Evolutionary conservation across 2,888 invertebrate genomes (phyloP), one percentile per base, ranked within the genome.

Genomic region (Tetragonisca angustula): DNA sequence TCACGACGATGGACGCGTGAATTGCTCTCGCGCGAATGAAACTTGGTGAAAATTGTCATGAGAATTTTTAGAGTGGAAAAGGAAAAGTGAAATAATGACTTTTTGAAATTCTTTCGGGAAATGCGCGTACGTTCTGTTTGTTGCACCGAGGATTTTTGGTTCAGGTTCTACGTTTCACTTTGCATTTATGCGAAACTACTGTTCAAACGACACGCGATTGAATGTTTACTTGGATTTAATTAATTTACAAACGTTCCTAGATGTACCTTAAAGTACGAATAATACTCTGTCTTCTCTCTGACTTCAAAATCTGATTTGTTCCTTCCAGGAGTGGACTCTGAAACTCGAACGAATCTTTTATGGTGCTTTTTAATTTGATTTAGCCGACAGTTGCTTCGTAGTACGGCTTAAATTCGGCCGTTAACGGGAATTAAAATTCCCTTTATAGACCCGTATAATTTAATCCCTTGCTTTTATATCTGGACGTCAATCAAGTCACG

Each of bases 361-460:
- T 61, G 17, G 50, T n/a, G 9, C 32, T 52, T 62, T 19, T 50
- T n/a, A 32, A n/a, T 73, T 64, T 32, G n/a, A 36, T 19, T 4
- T 2, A 32, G 32, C 52, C 52, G 27, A 69, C 32, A 52, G 32
- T 27, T 11, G 6, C 2, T 32, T 59, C 59, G 50, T 71, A 77
- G 59, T 43, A 59, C 43, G 68, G 19, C 19, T 64, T 19, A 64
- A 70, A 65, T 81, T 64, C 65, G n/a, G 13, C n/a, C 49, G 69
- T 79, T 70, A 59, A 4, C 64, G 56, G 15, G 81, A 69, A 74
- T 81, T 79, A 79, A 74, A 74, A 79, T 81, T 81, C 69, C 1
- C 79, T 79, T 79, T 79, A 70, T 43, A 24, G 27, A 13, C 2
- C 19, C 69, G 56, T 79, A 74, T 74, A 81, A 79, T 79, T 56